These are phyloP conservation scores for Drosophila novamexicana DNA, from an alignment of 1,140 invertebrate species.

Conservation along the genomic window DNA sequence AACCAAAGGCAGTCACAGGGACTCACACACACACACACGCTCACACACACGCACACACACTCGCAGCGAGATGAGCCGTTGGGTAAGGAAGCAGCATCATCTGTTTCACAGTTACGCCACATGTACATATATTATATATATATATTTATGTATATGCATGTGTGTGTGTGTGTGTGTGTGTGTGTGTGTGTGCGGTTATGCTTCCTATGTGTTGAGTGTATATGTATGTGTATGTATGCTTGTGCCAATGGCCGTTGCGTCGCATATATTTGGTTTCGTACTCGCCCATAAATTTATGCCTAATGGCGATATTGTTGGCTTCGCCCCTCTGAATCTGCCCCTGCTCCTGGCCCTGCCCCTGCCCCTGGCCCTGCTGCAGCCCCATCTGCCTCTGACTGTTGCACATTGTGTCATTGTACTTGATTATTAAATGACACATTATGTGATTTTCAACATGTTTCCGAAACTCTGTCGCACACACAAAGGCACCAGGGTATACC, in stretches of 20 bases:
- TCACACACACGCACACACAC: conserved; percentile 18
- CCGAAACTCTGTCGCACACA: conserved; percentile 28
- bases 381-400: conserved; percentile 18
- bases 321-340: conserved; percentile 2
- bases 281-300: conserved; percentile 67
- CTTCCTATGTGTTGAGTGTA: neutral
- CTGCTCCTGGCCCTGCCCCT: neutral
- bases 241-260: conserved; percentile 71
- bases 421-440: conserved; percentile 83
- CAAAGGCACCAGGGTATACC: conserved; percentile 16
- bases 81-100: conserved; percentile 40
- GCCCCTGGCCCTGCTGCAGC: neutral
- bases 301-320: conserved; percentile 77
- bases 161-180: conserved; percentile 14
- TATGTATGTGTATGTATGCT: conserved; percentile 34
- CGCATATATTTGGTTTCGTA: conserved; percentile 37
- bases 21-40: conserved; percentile 38
- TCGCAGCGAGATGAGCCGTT: conserved; percentile 11
- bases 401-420: conserved; percentile 73
- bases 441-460: conserved; percentile 80
- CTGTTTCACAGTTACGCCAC: conserved; percentile 24
- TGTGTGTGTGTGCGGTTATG: neutral
- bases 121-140: conserved; percentile 4
- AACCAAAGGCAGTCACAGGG: conserved; percentile 51
- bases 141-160: conserved; percentile 6